Percentiles rank a stretch among this genome's conserved stretches.
These are phyloP conservation scores for Pseudanteris insignis DNA, from an alignment of 2,888 invertebrate species.

Conservation along the genomic window DNA sequence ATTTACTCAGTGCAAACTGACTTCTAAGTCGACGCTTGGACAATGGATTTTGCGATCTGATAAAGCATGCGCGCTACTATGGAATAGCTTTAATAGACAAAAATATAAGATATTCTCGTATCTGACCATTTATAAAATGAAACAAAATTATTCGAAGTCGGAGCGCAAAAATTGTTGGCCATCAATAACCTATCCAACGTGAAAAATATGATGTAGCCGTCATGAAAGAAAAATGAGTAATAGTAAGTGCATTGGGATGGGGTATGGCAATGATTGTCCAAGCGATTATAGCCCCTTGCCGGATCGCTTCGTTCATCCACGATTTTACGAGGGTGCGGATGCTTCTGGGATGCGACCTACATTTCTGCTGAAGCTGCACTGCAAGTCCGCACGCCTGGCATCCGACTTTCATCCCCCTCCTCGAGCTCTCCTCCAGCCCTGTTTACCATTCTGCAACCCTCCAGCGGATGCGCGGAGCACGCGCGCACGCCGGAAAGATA, in stretches of 20 bases:
- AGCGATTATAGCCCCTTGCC: conserved; percentile 37
- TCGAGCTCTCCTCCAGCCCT: neutral
- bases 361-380: conserved; percentile 47
- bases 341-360: conserved; percentile 51
- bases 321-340: conserved; percentile 50
- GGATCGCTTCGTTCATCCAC: conserved; percentile 47
- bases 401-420: conserved; percentile 9
- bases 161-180: no score
- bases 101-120: no score
- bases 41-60: no score
- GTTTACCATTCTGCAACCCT: no score
- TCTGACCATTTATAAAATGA: no score
- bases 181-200: neutral
- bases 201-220: conserved; percentile 11
- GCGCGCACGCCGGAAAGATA: conserved; percentile 16
- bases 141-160: no score
- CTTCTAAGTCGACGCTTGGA: no score
- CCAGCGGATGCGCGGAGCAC: conserved; percentile 2
- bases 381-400: conserved; percentile 29
- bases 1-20: no score
- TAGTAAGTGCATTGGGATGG: neutral
- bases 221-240: conserved; percentile 17
- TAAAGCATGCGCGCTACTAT: no score
- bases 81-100: no score
- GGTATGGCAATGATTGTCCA: conserved; percentile 31